Evolutionary conservation across 1,140 invertebrate genomes (phyloP).

Genomic region (roundworm (Caenorhabditis elegans)): DNA sequence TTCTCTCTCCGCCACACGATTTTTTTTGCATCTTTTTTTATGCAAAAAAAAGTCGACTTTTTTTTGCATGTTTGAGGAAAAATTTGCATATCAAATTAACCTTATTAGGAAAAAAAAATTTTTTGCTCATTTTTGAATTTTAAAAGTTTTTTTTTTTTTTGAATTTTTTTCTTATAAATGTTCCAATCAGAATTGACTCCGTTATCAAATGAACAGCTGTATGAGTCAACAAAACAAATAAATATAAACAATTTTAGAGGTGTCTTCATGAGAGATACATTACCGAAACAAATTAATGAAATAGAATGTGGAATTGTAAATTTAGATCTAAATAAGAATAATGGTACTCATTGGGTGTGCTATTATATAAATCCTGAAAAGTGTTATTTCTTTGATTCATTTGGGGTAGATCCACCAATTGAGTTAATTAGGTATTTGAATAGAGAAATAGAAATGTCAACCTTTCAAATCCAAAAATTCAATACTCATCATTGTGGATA

Average conservation of each 20-base stretch:
- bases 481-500: slow-evolving; percentile 45
- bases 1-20: no score
- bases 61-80: no score
- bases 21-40: no score
- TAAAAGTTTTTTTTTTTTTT: no score
- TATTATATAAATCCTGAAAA: slow-evolving; percentile 46
- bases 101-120: no score
- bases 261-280: slow-evolving; percentile 47
- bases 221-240: slow-evolving; percentile 38
- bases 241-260: slow-evolving; percentile 34
- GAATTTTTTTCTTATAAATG: no score
- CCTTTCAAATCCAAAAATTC: slow-evolving; percentile 48
- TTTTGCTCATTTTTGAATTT: no score
- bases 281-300: slow-evolving; percentile 51
- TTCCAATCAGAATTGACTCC: slow-evolving; percentile 43
- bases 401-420: slow-evolving; percentile 44
- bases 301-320: slow-evolving; percentile 48
- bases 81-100: no score
- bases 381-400: slow-evolving; percentile 47
- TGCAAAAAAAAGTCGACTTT: no score
- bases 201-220: slow-evolving; percentile 37
- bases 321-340: slow-evolving; percentile 45
- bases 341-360: slow-evolving; percentile 46
- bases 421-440: slow-evolving; percentile 45
- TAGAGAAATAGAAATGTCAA: slow-evolving; percentile 41